Evolutionary conservation across 53 echinoderm and acorn worm genomes (phyloP), one percentile per base, ranked within the genome.

Genomic region (Antedon mediterranea): DNA sequence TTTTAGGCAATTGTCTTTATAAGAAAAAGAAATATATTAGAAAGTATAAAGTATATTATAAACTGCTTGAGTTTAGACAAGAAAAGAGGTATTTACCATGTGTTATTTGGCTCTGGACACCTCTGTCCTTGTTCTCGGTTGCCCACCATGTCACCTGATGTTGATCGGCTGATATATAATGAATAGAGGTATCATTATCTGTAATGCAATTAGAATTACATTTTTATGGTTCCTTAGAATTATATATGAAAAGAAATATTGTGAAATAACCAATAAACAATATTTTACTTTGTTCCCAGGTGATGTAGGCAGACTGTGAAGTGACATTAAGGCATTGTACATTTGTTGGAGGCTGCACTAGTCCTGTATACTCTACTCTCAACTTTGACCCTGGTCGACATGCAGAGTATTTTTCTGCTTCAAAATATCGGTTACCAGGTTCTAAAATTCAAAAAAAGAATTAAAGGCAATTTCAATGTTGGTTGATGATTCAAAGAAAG

Each of bases 201-300:
- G 9, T 8, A 18, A 57, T 9, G 23, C 9, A 57, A 8, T 18
- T 57, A 57, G 57, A 57, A 30, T 73, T 34, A 32, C 74, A 41
- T 14, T 30, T 34, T 31, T 34, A 81, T 28, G 37, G 74, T 33
- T 74, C 30, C 81, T 74, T 81, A 74, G 26, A 42, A 4, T 43
- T 41, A 13, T 73, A 74, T 32, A 74, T 81, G 0, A 73, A 73
- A 74, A 8, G 28, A n/a, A 30, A n/a, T 13, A 73, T 26, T 18
- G n/a, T n/a, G n/a, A n/a, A n/a, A n/a, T n/a, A 29, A 72, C 30
- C 5, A 30, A 28, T 23, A 6, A 6, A 28, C 73, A 28, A 8
- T 4, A 33, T 71, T 84, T 88, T 34, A 90, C 91, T 88, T 81
- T 79, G 85, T 32, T 85, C 76, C 91, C 91, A 91, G 20, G 83